phyloP scores from a whole-genome alignment of 2,797 vertebrate species.

The Dipus sagitta region DNA sequence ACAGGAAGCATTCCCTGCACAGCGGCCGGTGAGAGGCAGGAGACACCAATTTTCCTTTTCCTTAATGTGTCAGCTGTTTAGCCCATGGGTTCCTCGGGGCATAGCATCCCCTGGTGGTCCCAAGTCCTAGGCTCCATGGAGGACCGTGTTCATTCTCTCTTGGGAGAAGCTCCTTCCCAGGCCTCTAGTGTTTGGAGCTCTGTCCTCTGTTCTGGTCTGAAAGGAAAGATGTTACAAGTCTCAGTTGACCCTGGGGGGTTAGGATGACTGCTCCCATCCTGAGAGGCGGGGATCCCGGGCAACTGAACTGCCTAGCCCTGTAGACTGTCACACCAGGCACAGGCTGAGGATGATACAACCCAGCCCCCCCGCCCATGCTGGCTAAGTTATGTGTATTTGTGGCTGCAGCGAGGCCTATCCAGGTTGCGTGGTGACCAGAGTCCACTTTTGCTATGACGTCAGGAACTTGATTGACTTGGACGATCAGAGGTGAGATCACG shows the following conservation, averaged over 20 bases:
- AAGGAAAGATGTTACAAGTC: neutral
- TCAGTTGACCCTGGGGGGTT: neutral
- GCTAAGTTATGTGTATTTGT: conserved; percentile 67
- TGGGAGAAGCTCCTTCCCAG: neutral
- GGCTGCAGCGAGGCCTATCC: conserved; percentile 95
- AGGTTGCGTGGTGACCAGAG: conserved; percentile 95
- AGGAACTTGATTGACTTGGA: conserved; percentile 96
- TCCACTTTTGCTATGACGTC: conserved; percentile 96
- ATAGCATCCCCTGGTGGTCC: neutral
- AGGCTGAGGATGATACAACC: neutral
- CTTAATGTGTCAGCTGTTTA: neutral
- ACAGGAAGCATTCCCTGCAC: neutral
- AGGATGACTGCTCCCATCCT: neutral
- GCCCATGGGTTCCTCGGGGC: neutral
- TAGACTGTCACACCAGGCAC: neutral
- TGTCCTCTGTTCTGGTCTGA: neutral
- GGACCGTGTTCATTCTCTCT: neutral
- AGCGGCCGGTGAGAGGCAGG: neutral
- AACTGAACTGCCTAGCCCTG: neutral
- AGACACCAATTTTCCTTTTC: neutral
- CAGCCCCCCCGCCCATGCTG: neutral
- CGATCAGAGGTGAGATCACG: conserved; percentile 91
- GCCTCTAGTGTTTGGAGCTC: neutral
- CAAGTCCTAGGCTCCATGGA: neutral
- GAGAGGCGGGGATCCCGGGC: neutral